Evolutionary conservation across 2,113 vertebrate genomes (phyloP).

Genomic region (Halichoeres trimaculatus): DNA sequence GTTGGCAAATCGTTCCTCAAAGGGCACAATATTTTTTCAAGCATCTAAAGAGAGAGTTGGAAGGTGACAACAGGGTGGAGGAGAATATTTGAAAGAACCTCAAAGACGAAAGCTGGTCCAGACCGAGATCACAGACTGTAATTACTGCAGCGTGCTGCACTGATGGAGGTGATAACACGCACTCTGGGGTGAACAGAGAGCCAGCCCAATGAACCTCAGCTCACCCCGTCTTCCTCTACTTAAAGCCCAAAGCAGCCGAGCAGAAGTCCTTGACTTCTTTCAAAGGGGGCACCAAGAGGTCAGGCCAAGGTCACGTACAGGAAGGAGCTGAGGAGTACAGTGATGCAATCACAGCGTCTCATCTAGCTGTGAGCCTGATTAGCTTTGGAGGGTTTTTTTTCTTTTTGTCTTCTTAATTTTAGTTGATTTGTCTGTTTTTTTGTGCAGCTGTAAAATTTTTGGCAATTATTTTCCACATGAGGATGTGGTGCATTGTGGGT

Average conservation of each 20-base stretch:
- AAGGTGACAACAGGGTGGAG: slow-evolving; percentile 41
- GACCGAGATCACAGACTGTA: slow-evolving; percentile 87
- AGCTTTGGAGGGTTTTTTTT: slow-evolving; percentile 40
- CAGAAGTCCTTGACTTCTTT: slow-evolving; percentile 84
- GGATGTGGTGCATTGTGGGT: slow-evolving; percentile 54
- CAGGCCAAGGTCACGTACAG: slow-evolving; percentile 86
- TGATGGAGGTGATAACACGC: slow-evolving; percentile 88
- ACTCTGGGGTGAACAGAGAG: slow-evolving; percentile 73
- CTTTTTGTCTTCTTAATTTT: slow-evolving; percentile 41
- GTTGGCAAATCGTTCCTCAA: not conserved
- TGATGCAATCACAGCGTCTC: slow-evolving; percentile 84
- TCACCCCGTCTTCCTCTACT: slow-evolving; percentile 56
- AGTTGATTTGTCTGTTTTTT: slow-evolving; percentile 47
- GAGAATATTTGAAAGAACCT: slow-evolving; percentile 72
- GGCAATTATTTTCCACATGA: slow-evolving; percentile 46
- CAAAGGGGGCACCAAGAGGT: slow-evolving; percentile 85
- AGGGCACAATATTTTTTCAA: slow-evolving; percentile 27
- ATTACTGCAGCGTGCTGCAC: slow-evolving; percentile 88
- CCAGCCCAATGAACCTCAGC: slow-evolving; percentile 72
- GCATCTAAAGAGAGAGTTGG: slow-evolving; percentile 22
- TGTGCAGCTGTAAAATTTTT: slow-evolving; percentile 32
- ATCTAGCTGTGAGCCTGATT: slow-evolving; percentile 77
- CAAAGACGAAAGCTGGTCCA: slow-evolving; percentile 82
- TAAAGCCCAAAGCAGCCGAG: slow-evolving; percentile 74
- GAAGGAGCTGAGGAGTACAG: slow-evolving; percentile 86